Evolutionary conservation across 1,140 invertebrate genomes (phyloP).

Genomic region (Melitaea cinxia): DNA sequence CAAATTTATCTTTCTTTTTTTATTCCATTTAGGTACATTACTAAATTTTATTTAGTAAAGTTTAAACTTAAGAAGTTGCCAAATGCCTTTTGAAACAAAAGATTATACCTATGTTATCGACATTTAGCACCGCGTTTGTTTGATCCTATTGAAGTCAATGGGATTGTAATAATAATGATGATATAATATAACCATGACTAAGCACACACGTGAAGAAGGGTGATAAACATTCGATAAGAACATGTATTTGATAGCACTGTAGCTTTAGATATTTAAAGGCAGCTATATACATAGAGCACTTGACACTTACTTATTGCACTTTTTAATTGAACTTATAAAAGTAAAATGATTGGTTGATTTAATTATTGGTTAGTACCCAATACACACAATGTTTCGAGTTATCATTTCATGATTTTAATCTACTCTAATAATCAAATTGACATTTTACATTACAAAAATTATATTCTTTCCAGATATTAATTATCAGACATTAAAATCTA

Average conservation of each 20-base stretch:
- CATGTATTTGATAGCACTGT: slow-evolving; percentile 32
- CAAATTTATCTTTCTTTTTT: background rate
- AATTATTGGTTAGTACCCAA: background rate
- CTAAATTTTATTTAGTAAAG: background rate
- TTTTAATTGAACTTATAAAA: slow-evolving; percentile 19
- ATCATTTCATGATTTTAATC: slow-evolving; percentile 1
- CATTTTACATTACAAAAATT: slow-evolving; percentile 44
- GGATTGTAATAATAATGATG: slow-evolving; percentile 38
- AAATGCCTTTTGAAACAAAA: slow-evolving; percentile 9
- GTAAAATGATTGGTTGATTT: slow-evolving; percentile 3
- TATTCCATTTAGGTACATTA: background rate
- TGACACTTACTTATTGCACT: slow-evolving; percentile 35
- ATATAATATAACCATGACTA: slow-evolving; percentile 49
- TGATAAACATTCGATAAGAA: slow-evolving; percentile 17
- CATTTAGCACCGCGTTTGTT: slow-evolving; percentile 46
- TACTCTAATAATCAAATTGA: slow-evolving; percentile 52
- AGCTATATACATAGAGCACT: slow-evolving; percentile 28
- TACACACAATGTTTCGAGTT: slow-evolving; percentile 9
- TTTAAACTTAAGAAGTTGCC: background rate
- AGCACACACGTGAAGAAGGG: slow-evolving; percentile 43
- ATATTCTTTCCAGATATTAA: slow-evolving; percentile 24
- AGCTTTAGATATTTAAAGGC: slow-evolving; percentile 13
- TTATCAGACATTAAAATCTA: slow-evolving; percentile 25
- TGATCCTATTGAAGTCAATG: slow-evolving; percentile 52
- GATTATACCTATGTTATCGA: slow-evolving; percentile 1